Percentiles rank a stretch among this genome's conserved stretches.
These are phyloP conservation scores for Nipponacmea schrenckii DNA, from an alignment of 2,888 invertebrate species.

Conservation along the genomic window DNA sequence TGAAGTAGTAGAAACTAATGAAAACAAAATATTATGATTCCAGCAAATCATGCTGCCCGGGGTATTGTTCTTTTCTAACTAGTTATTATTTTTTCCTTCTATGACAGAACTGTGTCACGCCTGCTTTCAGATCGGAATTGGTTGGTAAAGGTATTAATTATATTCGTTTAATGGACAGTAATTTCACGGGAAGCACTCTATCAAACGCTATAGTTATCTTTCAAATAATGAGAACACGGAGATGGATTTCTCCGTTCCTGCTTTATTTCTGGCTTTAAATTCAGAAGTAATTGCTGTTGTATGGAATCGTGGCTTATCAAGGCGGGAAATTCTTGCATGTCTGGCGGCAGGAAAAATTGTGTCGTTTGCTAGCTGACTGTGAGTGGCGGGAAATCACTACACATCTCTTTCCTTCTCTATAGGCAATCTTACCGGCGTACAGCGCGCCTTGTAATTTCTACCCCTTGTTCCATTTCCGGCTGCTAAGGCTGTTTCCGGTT, in stretches of 20 bases:
- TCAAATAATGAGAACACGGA: conserved; percentile 20
- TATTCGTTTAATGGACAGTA: conserved; percentile 17
- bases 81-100: background rate
- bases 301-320: conserved; percentile 5
- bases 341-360: background rate
- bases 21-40: no score
- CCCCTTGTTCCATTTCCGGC: conserved; percentile 8
- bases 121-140: conserved; percentile 6
- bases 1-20: no score
- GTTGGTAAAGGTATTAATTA: conserved; percentile 12
- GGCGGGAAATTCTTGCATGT: conserved; percentile 7
- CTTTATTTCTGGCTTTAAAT: conserved; percentile 14
- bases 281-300: conserved; percentile 20
- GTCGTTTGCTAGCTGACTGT: conserved; percentile 6
- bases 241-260: conserved; percentile 17
- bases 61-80: conserved; percentile 8
- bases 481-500: conserved; percentile 9
- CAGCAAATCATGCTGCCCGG: background rate
- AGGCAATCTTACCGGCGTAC: conserved; percentile 2
- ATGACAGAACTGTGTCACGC: conserved; percentile 8
- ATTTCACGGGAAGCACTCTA: conserved; percentile 20
- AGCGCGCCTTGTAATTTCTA: conserved; percentile 8
- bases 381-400: conserved; percentile 8
- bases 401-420: conserved; percentile 7
- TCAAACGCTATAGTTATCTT: conserved; percentile 22